Evolutionary conservation across 35 echinoderm and acorn worm genomes (phyloP).

Genomic region (Strongylocentrotus purpuratus): DNA sequence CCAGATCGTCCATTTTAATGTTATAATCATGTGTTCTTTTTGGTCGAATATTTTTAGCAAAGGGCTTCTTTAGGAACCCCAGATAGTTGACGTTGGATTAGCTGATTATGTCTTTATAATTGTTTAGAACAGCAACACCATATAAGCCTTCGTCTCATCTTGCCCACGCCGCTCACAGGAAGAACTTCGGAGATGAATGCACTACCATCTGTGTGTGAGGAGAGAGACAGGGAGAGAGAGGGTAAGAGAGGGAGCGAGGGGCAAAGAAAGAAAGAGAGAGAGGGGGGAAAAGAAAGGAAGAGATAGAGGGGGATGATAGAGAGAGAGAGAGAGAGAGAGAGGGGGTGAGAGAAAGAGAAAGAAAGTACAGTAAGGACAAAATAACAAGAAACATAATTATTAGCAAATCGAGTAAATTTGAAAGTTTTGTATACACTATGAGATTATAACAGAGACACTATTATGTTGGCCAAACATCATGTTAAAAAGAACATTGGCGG

Average conservation of each 20-base stretch:
- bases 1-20: background rate
- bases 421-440: no score
- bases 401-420: no score
- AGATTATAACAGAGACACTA: no score
- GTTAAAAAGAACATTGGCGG: no score
- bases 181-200: constrained; percentile 49
- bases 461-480: no score
- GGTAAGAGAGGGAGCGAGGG: background rate
- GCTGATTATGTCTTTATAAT: background rate
- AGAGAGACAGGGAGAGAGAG: background rate
- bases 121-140: constrained; percentile 51
- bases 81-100: background rate
- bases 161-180: constrained; percentile 37
- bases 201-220: background rate
- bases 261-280: background rate
- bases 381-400: no score
- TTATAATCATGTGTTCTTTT: background rate
- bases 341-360: background rate
- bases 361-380: background rate
- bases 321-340: background rate
- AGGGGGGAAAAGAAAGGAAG: background rate
- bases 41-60: background rate
- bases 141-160: constrained; percentile 41
- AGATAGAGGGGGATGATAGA: background rate
- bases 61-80: background rate